Conservation (phyloP, 1,140 invertebrate species). For the Spodoptera litura region DNA sequence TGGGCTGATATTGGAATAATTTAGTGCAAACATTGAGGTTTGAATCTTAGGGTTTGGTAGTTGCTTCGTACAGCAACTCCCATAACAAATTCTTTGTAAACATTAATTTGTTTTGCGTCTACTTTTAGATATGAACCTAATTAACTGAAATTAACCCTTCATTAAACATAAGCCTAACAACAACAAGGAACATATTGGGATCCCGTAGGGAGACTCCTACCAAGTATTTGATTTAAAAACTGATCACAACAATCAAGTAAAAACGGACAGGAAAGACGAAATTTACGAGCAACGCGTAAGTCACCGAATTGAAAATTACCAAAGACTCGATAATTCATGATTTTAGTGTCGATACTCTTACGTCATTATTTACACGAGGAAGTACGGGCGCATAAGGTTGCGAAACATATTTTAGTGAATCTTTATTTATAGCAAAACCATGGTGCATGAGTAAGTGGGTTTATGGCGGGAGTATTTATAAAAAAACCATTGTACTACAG, state of each 20-base stretch:
- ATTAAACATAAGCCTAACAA: too few relatives aligned
- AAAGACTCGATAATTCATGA: conserved; percentile 41
- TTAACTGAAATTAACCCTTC: too few relatives aligned
- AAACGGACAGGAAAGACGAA: background rate
- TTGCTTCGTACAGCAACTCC: too few relatives aligned
- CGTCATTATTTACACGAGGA: conserved; percentile 75
- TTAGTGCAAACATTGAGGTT: too few relatives aligned
- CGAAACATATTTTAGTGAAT: conserved; percentile 67
- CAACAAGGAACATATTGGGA: background rate
- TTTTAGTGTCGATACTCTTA: conserved; percentile 52
- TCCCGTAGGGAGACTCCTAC: background rate
- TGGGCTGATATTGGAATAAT: too few relatives aligned
- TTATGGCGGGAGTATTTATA: conserved; percentile 67
- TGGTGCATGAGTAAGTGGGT: conserved; percentile 69
- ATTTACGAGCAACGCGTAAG: conserved; percentile 25
- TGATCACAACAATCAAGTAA: background rate
- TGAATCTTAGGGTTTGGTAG: too few relatives aligned
- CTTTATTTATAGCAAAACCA: conserved; percentile 71
- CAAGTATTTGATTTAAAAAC: too few relatives aligned
- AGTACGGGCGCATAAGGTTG: conserved; percentile 65
- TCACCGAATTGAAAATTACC: conserved; percentile 34
- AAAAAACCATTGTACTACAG: conserved; percentile 55
- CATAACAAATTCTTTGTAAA: too few relatives aligned
- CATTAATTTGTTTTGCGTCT: too few relatives aligned
- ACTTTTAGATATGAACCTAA: too few relatives aligned